Evolutionary conservation across 1,140 invertebrate species (phyloP).

Genomic region (Notospermus geniculatus): DNA sequence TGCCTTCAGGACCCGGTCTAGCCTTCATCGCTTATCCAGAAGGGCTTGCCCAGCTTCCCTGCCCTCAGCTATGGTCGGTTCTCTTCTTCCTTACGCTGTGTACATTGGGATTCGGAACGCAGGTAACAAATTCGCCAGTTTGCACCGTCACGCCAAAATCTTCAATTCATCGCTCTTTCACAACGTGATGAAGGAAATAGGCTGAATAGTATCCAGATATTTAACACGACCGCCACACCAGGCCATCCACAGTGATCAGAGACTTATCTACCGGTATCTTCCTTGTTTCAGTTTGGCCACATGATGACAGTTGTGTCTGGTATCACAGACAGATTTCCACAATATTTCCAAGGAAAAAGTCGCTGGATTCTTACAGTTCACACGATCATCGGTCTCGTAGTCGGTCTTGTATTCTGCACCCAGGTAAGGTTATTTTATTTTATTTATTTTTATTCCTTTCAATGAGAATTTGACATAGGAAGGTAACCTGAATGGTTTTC

Average conservation of each 20-base stretch:
- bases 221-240: too few relatives aligned
- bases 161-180: too few relatives aligned
- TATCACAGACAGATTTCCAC: background rate
- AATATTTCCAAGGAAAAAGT: background rate
- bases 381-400: too few relatives aligned
- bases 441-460: too few relatives aligned
- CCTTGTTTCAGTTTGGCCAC: constrained; percentile 14
- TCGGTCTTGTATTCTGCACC: too few relatives aligned
- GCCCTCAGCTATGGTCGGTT: constrained; percentile 79
- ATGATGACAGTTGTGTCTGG: background rate
- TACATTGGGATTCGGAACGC: constrained; percentile 58
- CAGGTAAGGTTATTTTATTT: too few relatives aligned
- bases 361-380: background rate
- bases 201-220: too few relatives aligned
- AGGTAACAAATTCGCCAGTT: too few relatives aligned
- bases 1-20: constrained; percentile 69
- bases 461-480: too few relatives aligned
- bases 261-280: constrained; percentile 5
- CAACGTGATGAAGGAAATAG: too few relatives aligned
- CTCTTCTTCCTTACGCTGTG: constrained; percentile 89
- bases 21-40: constrained; percentile 88
- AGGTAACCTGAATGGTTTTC: too few relatives aligned
- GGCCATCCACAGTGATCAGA: background rate
- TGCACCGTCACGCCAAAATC: too few relatives aligned
- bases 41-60: constrained; percentile 84